A percentile compares a stretch with the other conserved stretches of the same genome.
These are phyloP conservation scores for Tenrec ecaudatus DNA, from an alignment of 2,113 vertebrate species.

Conservation along the genomic window DNA sequence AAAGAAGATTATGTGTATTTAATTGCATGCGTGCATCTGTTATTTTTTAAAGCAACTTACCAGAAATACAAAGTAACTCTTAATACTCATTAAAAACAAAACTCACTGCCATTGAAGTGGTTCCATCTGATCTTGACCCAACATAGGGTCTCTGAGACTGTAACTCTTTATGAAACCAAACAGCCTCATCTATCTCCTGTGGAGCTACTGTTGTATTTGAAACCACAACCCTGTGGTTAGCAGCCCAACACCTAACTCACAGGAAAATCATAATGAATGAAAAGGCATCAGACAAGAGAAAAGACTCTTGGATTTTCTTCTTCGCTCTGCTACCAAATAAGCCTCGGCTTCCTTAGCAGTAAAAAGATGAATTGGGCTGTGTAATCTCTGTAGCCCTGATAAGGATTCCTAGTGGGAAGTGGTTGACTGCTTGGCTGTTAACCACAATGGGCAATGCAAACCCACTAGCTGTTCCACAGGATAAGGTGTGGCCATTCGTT, in stretches of 20 bases:
- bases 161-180: no score
- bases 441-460: neutral
- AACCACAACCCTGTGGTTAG: no score
- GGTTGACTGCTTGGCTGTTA: neutral
- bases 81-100: neutral
- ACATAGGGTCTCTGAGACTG: no score
- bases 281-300: neutral
- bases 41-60: conserved; percentile 36
- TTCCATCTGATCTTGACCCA: no score
- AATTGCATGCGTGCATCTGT: neutral
- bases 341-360: neutral
- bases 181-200: no score
- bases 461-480: neutral
- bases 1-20: neutral
- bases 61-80: conserved; percentile 31
- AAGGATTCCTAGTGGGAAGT: neutral
- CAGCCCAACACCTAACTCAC: no score
- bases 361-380: neutral
- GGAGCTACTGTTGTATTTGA: no score
- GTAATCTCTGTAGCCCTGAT: neutral
- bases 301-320: neutral
- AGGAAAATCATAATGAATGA: neutral
- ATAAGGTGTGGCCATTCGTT: neutral
- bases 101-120: no score
- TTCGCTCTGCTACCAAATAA: neutral